Evolutionary conservation across 2,888 invertebrate species (phyloP), one percentile per base, ranked within the genome.

Genomic region (Acanthococcus lagerstroemiae): DNA sequence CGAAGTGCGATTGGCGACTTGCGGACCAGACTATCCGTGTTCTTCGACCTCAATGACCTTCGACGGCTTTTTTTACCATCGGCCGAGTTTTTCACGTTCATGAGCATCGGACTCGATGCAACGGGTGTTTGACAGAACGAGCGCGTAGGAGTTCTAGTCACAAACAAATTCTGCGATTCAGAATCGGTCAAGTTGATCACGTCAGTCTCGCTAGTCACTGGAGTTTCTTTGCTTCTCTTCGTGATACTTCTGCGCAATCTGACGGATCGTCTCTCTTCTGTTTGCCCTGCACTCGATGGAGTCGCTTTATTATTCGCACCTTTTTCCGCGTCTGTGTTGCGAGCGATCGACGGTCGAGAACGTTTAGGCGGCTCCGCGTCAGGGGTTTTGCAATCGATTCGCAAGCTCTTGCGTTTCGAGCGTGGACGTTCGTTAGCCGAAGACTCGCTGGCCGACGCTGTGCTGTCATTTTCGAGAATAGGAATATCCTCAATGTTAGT

Each of bases 81-180:
- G 7, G 46, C 19, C 7, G 21, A 17, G 6, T 30, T 27, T 30
- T 21, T 61, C 2, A 24, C 12, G 22, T 30, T 61, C 61, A 61
- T 37, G 2, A 52, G 4, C 12, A 22, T 7, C 7, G 52, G 52
- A 21, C 21, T 21, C 15, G 5, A 12, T 12, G 7, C 22, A 22
- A 15, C 22, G 15, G 21, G 2, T 6, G 22, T 37, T 37, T 37
- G 12, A 9, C 12, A 9, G n/a, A 1, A 2, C n/a, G 37, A 3
- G 2, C 37, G 37, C 12, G 37, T 1, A n/a, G 52, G 15, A 19
- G 58, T n/a, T n/a, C n/a, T 7, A 1, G 26, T 2, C n/a, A 58
- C 25, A 44, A 57, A 57, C 5, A 52, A 6, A 17, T 52, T 54
- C 37, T 61, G 52, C n/a, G 50, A 50, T 17, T 58, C 58, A 1